Evolutionary conservation across 2,113 vertebrate genomes (phyloP).

Genomic region (Turdus rufiventris): DNA sequence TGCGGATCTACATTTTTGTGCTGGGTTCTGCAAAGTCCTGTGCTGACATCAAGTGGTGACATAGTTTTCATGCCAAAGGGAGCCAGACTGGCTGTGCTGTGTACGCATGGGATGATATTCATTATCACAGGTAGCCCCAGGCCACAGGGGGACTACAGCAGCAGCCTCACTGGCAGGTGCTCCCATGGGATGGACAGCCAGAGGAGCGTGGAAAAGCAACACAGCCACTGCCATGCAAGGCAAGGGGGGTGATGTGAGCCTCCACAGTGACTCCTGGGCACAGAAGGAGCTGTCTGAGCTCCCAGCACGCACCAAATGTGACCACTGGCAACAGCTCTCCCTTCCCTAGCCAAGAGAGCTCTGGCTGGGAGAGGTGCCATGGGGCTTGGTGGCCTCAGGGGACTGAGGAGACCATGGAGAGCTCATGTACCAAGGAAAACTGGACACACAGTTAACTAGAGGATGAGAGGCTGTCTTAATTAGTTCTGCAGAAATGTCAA

Average conservation of each 20-base stretch:
- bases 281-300: not conserved
- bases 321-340: not conserved
- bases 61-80: not conserved
- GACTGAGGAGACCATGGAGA: not conserved
- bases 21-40: not conserved
- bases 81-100: not conserved
- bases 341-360: not conserved
- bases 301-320: not conserved
- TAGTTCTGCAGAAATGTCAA: not conserved
- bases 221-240: accelerated
- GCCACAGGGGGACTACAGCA: not conserved
- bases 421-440: not conserved
- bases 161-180: not conserved
- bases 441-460: not conserved
- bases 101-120: accelerated
- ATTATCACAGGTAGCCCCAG: accelerated
- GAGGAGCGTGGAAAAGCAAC: not conserved
- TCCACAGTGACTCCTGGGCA: accelerated
- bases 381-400: not conserved
- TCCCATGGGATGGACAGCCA: accelerated
- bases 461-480: not conserved
- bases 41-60: constrained; percentile 58
- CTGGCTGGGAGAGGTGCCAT: not conserved
- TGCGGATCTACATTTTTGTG: not conserved
- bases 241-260: not conserved